A percentile compares a stretch with the other conserved stretches of the same genome.
Conservation (phyloP, 2,113 vertebrate genomes). For the Coracopsis vasa region DNA sequence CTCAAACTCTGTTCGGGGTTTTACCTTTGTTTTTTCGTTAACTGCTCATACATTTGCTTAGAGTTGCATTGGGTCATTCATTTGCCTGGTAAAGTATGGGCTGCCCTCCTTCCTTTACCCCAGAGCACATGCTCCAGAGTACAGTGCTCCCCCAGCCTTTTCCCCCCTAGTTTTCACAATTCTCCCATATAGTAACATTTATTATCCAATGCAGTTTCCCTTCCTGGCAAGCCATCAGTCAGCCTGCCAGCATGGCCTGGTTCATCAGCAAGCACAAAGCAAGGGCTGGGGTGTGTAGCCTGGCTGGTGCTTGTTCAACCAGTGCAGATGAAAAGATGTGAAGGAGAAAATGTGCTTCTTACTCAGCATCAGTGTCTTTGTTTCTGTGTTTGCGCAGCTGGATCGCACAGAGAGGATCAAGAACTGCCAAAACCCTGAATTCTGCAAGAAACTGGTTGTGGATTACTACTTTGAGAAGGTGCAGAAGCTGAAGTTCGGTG, state of each 20-base stretch:
- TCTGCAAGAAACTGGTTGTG: constrained; percentile 84
- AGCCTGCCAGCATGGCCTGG: accelerated
- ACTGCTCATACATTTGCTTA: accelerated
- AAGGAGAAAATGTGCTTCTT: neutral
- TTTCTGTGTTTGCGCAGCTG: constrained; percentile 68
- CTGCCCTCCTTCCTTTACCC: too few species aligned
- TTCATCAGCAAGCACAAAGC: accelerated
- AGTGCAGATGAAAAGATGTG: neutral
- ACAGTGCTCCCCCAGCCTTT: neutral
- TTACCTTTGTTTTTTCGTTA: accelerated
- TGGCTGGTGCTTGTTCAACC: neutral
- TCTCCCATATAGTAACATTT: accelerated
- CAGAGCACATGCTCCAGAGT: accelerated
- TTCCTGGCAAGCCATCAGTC: accelerated
- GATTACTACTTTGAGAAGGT: constrained; percentile 92
- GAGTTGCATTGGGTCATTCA: accelerated
- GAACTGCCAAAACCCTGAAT: constrained; percentile 85
- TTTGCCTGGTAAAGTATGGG: accelerated
- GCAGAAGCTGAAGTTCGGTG: constrained; percentile 84
- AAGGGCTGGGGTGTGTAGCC: accelerated
- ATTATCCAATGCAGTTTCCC: accelerated
- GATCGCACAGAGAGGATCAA: constrained; percentile 82
- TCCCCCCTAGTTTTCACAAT: accelerated
- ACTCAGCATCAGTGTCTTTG: neutral
- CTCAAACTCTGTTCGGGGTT: neutral